Evolutionary conservation across 2,888 invertebrate species (phyloP).

Genomic region (Dryomyza anilis): DNA sequence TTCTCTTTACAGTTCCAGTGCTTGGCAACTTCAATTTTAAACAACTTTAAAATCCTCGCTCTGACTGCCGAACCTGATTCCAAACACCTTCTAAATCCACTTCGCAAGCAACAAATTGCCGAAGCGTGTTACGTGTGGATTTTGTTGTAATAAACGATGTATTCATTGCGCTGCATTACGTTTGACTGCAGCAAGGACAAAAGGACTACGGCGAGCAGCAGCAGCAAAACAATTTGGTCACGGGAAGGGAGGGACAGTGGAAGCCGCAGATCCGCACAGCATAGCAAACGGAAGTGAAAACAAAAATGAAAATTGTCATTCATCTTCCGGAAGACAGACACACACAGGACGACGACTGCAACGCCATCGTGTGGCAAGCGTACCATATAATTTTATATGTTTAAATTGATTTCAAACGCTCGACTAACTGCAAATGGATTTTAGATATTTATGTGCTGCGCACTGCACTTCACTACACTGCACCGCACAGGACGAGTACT

Average conservation of each 20-base stretch:
- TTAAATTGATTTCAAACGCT: constrained; percentile 36
- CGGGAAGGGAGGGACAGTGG: neutral
- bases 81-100: constrained; percentile 17
- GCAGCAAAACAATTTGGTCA: neutral
- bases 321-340: constrained; percentile 8
- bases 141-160: constrained; percentile 16
- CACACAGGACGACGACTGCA: neutral
- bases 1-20: too few relatives aligned
- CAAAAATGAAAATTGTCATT: constrained; percentile 26
- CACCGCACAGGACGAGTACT: too few relatives aligned
- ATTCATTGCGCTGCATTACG: constrained; percentile 1
- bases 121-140: constrained; percentile 22
- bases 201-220: neutral
- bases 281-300: constrained; percentile 15
- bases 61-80: too few relatives aligned
- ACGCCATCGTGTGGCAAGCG: constrained; percentile 3
- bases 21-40: too few relatives aligned
- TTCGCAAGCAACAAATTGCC: constrained; percentile 23
- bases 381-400: constrained; percentile 21
- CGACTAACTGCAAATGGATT: constrained; percentile 34
- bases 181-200: too few relatives aligned
- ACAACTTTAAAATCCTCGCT: too few relatives aligned
- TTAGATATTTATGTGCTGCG: constrained; percentile 16
- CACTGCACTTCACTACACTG: too few relatives aligned
- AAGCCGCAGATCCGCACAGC: neutral